These are phyloP conservation scores for Penelope pileata DNA, from an alignment of 2,113 vertebrate genomes.

Conservation along the genomic window DNA sequence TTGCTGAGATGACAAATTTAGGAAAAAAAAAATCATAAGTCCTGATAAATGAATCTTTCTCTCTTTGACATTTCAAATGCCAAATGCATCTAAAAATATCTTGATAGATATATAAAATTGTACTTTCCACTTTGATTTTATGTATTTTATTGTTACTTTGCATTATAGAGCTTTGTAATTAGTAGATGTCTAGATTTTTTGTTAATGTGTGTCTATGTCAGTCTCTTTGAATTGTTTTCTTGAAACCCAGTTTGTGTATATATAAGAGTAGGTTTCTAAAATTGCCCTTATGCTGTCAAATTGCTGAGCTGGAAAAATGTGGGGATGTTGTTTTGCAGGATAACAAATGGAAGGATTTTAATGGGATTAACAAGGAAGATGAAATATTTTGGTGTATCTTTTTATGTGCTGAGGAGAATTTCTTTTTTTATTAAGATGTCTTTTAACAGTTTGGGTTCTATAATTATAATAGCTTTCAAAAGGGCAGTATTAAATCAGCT, in stretches of 20 bases:
- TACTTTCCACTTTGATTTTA: neutral
- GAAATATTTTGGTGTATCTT: neutral
- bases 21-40: fast-evolving
- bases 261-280: neutral
- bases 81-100: neutral
- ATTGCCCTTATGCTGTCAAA: neutral
- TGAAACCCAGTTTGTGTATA: neutral
- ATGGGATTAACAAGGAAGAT: neutral
- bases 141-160: neutral
- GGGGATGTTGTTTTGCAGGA: neutral
- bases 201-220: neutral
- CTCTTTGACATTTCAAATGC: neutral
- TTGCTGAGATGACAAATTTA: neutral
- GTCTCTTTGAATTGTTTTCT: neutral
- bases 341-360: neutral
- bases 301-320: neutral
- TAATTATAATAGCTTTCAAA: neutral
- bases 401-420: neutral
- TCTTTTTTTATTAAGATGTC: neutral
- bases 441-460: neutral
- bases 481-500: neutral
- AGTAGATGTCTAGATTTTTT: neutral
- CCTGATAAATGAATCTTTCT: neutral
- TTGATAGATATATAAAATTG: neutral
- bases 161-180: neutral